These are phyloP conservation scores for Ambastaia sidthimunki DNA, from an alignment of 2,797 vertebrate species.

Conservation along the genomic window DNA sequence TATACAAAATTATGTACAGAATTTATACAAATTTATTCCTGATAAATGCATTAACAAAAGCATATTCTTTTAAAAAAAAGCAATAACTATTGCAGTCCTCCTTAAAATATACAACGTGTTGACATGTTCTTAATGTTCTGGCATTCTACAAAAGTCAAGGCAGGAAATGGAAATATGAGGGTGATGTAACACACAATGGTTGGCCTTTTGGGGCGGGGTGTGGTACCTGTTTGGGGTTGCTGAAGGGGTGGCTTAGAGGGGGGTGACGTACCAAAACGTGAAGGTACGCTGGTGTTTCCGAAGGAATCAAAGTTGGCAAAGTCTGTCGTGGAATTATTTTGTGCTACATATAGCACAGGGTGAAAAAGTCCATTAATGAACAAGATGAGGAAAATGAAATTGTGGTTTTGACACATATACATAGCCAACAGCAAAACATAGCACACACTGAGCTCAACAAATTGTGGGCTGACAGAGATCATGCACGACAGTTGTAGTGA, in stretches of 20 bases:
- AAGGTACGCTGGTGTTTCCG: conserved; percentile 92
- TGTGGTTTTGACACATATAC: conserved; percentile 1
- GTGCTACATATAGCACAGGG: conserved; percentile 84
- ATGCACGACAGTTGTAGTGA: background rate
- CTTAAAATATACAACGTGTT: background rate
- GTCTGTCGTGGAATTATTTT: conserved; percentile 92
- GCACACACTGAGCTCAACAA: background rate
- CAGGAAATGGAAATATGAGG: background rate
- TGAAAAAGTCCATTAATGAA: conserved; percentile 56
- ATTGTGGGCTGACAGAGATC: background rate
- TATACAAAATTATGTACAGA: too few species aligned
- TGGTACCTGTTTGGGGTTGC: conserved; percentile 86
- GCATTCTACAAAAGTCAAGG: background rate
- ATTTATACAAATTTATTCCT: background rate
- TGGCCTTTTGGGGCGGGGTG: background rate
- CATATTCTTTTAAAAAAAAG: background rate
- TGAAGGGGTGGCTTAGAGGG: conserved; percentile 85
- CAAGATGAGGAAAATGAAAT: conserved; percentile 59
- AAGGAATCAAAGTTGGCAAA: conserved; percentile 99
- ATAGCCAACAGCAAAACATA: background rate
- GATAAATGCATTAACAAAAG: background rate
- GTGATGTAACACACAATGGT: conserved; percentile 5
- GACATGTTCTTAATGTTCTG: background rate
- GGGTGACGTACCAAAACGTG: conserved; percentile 93
- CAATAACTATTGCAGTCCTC: background rate